Evolutionary conservation across 2,113 vertebrate genomes (phyloP), one percentile per base, ranked within the genome.

Genomic region (Salminus brasiliensis): DNA sequence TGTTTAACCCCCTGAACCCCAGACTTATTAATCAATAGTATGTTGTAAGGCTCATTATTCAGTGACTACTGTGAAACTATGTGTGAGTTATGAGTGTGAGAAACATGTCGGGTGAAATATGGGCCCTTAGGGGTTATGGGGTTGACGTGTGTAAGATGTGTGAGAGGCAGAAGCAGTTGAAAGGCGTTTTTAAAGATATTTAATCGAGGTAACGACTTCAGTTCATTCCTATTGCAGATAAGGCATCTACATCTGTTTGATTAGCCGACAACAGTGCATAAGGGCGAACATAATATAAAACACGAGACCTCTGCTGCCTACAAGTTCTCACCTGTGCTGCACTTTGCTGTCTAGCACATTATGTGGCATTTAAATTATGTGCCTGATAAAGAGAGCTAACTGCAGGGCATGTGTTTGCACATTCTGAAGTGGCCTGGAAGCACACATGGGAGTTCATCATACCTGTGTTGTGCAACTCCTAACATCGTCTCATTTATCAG

Each of bases 311-410:
- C 18, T 47, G 36, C 32, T 27, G 41, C 30, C 16, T 34, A 21
- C 60, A 47, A 18, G 45, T 53, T 18, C 27, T 29, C 53, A 45
- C 49, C 6, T 43, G 27, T 62, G 53, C 30, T 66, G 32, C 30
- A 57, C 25, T 57, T 27, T 10, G n/a, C n/a, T 47, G 36, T 60
- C 32, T 6, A 69, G 68, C 32, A 43, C 11, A 53, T 81, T 34
- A 71, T 70, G 21, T 71, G 45, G 15, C 47, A 57, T 72, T 81
- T 41, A 45, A 71, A 55, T 76, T n/a, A 81, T 72, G 45, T 62
- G 72, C 65, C 65, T 70, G 52, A 66, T 70, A 73, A 36, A 73
- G 45, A 8, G 55, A 70, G 30, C 62, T 75, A 8, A 81, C 75
- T 60, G 65, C 53, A 71, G 43, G 21, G 12, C 74, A 72, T 65